phyloP scores from a whole-genome alignment of 2,797 vertebrate genomes.

The Catostomus latipinnis region DNA sequence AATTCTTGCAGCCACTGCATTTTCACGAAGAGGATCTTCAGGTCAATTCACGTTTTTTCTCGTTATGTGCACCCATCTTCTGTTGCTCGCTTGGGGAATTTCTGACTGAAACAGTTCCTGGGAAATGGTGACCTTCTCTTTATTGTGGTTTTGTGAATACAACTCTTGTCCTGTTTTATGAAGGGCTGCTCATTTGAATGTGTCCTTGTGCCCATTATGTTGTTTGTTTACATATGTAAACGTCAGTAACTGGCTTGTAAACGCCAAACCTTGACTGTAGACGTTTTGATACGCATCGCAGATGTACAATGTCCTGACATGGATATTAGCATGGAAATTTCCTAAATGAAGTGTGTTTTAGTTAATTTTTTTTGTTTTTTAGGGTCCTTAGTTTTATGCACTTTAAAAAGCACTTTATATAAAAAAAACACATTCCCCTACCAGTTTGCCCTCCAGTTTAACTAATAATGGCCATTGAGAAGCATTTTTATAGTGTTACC shows the following conservation, averaged over 20 bases:
- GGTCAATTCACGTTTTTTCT: background rate
- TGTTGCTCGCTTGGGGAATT: background rate
- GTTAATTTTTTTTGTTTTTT: background rate
- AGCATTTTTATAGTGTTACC: background rate
- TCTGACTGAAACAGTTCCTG: conserved; percentile 11
- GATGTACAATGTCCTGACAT: no score
- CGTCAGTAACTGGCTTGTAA: background rate
- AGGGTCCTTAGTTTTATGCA: background rate
- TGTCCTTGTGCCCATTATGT: background rate
- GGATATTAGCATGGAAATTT: background rate
- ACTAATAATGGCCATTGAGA: background rate
- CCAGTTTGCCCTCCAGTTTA: background rate
- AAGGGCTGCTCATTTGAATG: background rate
- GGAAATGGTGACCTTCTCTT: conserved; percentile 21
- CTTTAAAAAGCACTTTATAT: conserved; percentile 8
- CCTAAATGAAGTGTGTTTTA: background rate
- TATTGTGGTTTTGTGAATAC: background rate
- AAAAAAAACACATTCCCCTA: background rate
- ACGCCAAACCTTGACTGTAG: background rate
- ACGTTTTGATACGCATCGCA: no score
- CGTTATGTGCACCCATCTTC: conserved; percentile 4
- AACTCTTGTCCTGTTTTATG: background rate
- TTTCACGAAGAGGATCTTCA: conserved; percentile 3
- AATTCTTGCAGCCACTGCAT: conserved; percentile 12
- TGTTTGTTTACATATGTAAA: background rate